Evolutionary conservation across 2,888 invertebrate genomes (phyloP).

Genomic region (Agrochola lota): DNA sequence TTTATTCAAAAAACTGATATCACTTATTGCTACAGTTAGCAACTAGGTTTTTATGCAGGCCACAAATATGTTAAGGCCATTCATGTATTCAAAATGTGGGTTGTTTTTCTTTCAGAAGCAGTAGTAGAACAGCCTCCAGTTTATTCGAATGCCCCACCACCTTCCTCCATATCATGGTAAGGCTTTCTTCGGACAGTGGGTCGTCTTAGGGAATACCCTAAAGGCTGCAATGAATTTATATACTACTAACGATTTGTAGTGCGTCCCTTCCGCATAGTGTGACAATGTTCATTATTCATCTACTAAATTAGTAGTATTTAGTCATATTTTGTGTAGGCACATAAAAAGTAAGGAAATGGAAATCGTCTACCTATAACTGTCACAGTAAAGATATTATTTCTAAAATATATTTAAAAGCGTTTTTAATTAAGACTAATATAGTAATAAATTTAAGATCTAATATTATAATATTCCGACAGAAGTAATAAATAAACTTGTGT

Average conservation of each 20-base stretch:
- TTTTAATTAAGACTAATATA: no score
- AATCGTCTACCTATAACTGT: neutral
- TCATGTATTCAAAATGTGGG: neutral
- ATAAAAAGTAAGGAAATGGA: neutral
- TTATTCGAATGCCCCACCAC: conserved; percentile 44
- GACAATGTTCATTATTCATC: neutral
- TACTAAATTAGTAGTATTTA: neutral
- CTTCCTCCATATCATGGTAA: conserved; percentile 53
- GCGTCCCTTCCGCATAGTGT: neutral
- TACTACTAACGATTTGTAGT: neutral
- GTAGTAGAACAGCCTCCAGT: neutral
- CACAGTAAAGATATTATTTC: neutral
- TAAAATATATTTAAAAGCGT: no score
- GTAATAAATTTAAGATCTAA: no score
- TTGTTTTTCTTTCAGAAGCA: conserved; percentile 39
- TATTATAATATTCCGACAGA: no score
- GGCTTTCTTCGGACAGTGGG: no score
- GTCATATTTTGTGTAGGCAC: neutral
- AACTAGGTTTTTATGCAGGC: neutral
- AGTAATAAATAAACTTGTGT: no score
- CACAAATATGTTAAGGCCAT: neutral
- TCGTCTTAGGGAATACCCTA: no score
- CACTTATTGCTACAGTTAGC: neutral
- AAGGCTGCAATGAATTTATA: neutral
- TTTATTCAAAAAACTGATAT: neutral